Conservation (phyloP, 2,797 vertebrate genomes). For the Phrynocephalus vlangalii region DNA sequence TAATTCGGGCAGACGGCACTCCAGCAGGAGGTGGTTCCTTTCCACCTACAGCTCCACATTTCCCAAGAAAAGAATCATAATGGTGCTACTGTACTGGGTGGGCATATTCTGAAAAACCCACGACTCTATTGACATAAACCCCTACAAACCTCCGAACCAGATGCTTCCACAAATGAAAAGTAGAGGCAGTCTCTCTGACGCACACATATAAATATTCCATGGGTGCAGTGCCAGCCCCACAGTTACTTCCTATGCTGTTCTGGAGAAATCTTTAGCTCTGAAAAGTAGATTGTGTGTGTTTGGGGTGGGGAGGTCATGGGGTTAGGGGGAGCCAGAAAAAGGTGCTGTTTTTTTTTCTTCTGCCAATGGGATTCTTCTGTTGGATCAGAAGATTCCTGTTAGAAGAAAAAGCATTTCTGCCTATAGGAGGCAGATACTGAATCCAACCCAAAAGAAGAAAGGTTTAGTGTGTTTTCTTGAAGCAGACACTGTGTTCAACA, state of each 20-base stretch:
- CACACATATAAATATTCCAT: too few species aligned
- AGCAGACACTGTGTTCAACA: too few species aligned
- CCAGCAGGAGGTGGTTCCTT: background rate
- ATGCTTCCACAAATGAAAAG: background rate
- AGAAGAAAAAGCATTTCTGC: background rate
- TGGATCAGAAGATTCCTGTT: background rate
- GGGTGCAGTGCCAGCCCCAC: too few species aligned
- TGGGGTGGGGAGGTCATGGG: background rate
- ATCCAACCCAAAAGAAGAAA: background rate
- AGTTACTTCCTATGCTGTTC: background rate
- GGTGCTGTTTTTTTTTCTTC: background rate
- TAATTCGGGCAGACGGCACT: too few species aligned
- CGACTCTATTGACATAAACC: background rate
- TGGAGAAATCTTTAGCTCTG: background rate
- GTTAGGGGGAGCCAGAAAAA: background rate
- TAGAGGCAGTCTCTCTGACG: background rate
- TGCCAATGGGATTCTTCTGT: background rate
- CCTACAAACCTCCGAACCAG: background rate
- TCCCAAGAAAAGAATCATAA: background rate
- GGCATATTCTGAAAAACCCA: background rate
- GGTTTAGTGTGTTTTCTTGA: too few species aligned
- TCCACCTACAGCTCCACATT: background rate
- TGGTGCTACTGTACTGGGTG: background rate
- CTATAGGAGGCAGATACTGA: background rate
- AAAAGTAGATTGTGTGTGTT: background rate